Conservation (phyloP, 2,113 vertebrate species). For the Hystrix cristata region DNA sequence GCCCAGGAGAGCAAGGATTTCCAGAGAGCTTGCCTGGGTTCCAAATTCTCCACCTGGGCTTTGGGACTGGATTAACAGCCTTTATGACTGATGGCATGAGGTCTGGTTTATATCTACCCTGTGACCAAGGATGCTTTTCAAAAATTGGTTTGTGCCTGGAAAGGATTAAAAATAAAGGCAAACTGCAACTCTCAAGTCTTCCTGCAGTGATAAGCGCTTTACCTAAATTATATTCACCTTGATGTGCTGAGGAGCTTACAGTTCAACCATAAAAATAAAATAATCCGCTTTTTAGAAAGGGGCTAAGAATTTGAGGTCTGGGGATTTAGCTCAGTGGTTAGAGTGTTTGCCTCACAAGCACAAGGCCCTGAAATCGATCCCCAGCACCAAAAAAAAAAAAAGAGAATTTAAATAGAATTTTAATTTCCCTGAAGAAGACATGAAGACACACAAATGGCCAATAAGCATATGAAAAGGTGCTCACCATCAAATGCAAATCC, state of each 20-base stretch:
- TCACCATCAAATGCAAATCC: neutral
- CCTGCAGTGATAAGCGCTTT: neutral
- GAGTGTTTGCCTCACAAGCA: too few relatives aligned
- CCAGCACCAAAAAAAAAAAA: too few relatives aligned
- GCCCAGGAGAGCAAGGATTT: neutral
- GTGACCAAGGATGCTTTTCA: neutral
- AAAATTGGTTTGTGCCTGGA: neutral
- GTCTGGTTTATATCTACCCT: neutral
- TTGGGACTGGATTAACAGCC: neutral
- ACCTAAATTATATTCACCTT: slow-evolving; percentile 24
- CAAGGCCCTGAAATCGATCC: too few relatives aligned
- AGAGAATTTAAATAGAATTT: neutral
- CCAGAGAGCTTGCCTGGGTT: neutral
- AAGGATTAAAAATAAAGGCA: neutral
- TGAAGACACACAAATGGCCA: neutral
- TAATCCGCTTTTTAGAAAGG: neutral
- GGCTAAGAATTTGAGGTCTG: neutral
- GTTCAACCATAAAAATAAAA: slow-evolving; percentile 15
- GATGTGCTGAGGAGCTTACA: neutral
- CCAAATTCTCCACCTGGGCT: neutral
- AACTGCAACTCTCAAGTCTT: neutral
- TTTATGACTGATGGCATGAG: neutral
- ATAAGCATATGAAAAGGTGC: neutral
- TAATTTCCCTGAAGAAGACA: neutral
- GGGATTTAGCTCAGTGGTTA: too few relatives aligned